Conservation (phyloP, 2,113 vertebrate genomes). For the Silurus meridionalis region DNA sequence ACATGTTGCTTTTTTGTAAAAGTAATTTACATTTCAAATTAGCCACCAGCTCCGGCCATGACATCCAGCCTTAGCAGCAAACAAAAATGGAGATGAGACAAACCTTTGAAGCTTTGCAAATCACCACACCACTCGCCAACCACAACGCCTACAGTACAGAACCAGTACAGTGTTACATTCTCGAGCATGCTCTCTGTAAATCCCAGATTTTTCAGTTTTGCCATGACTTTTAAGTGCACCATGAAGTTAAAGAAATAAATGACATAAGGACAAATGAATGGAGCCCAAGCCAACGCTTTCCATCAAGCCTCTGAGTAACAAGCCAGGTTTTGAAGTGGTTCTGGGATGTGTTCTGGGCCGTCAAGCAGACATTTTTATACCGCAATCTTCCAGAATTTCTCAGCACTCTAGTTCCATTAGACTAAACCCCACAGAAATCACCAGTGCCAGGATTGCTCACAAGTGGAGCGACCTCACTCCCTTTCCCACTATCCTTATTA, state of each 20-base stretch:
- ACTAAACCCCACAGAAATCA: slow-evolving; percentile 35
- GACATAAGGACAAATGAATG: slow-evolving; percentile 8
- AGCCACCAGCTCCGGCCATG: neutral
- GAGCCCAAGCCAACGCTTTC: slow-evolving; percentile 8
- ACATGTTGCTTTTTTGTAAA: neutral
- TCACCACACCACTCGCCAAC: neutral
- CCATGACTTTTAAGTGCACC: neutral
- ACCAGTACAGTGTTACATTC: neutral
- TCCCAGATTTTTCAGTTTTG: neutral
- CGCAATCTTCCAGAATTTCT: slow-evolving; percentile 36
- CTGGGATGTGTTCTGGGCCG: slow-evolving; percentile 17
- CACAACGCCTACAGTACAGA: neutral
- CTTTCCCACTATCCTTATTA: slow-evolving; percentile 25
- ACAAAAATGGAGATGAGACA: slow-evolving; percentile 13
- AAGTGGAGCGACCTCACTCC: slow-evolving; percentile 20
- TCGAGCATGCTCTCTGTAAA: neutral
- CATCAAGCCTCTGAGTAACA: slow-evolving; percentile 3
- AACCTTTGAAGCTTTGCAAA: neutral
- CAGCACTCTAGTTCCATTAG: slow-evolving; percentile 30
- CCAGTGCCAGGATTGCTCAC: slow-evolving; percentile 38
- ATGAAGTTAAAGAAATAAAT: slow-evolving; percentile 9
- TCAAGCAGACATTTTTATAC: slow-evolving; percentile 47
- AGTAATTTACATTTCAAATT: slow-evolving; percentile 26
- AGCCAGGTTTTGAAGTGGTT: slow-evolving; percentile 36
- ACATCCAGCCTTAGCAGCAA: neutral